Base-by-base conservation (phyloP, 2,113 vertebrate species). In the Lota lota region DNA sequence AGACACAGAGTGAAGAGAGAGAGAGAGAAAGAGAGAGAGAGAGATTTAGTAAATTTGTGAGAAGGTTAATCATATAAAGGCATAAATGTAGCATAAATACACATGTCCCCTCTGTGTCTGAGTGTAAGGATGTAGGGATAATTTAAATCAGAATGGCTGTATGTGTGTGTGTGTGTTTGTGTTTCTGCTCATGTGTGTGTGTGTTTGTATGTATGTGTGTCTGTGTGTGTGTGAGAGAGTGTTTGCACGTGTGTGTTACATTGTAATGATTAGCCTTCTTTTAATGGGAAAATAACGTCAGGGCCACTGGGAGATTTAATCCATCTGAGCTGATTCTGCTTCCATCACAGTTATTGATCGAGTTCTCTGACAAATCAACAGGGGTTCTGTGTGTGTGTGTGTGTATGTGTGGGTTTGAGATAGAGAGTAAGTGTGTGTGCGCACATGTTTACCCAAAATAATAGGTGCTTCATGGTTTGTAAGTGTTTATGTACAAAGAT, bases 201-300 rank as follows among this genome's bases (percentile, higher is more conserved):
- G 3, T 40, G 19, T 24, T 16, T 61, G 33, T 59, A 51, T 56
- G 18, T 33, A 22, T 59, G 16, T 47, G 22, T 54, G 7, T 14
- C 10, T 61, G 54, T 65, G 20, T 69, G 51, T 61, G 58, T 68
- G 22, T 73, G 63, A 53, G 19, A 21, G 58, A 20, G 24, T 22
- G 18, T 33, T 56, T 67, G 58, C 57, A 36, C 74, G 28, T 50
- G 36, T 24, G 50, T 58, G 67, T 64, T 68, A 76, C 65, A 74
- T 77, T 82, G 75, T 79, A 87, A 89, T 87, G 88, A 90, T 87
- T 88, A 88, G 87, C 87, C 83, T 83, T 86, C 78, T 88, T 77
- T 85, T 90, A 90, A 89, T 90, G 87, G 85, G 87, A 90, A 90
- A 90, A 90, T 87, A 89, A 89, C 82, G 89, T 89, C 87, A 88